Conservation (phyloP, 92 coral and sea anemone genomes). For the Chrysogorgia sp. region DNA sequence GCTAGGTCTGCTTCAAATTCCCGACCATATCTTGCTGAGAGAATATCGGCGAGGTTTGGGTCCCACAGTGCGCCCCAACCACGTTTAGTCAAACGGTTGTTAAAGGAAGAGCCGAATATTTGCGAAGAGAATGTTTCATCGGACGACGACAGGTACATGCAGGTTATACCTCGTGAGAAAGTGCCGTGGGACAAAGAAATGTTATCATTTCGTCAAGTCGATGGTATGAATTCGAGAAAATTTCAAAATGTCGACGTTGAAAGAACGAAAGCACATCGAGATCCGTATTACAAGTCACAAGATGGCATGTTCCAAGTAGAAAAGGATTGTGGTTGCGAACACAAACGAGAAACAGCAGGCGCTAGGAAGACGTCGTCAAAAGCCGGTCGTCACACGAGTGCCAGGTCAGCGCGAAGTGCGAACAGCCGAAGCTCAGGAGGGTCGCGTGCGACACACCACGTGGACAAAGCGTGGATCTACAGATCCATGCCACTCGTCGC, state of each 20-base stretch:
- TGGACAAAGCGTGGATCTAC: background rate
- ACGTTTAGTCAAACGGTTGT: background rate
- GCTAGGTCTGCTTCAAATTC: slow-evolving; percentile 18
- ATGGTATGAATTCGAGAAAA: background rate
- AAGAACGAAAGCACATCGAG: background rate
- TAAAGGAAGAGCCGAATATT: background rate
- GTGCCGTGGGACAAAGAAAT: background rate
- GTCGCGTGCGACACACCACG: background rate
- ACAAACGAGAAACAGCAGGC: no score
- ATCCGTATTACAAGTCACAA: background rate
- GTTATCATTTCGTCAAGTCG: background rate
- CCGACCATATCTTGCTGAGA: slow-evolving; percentile 29
- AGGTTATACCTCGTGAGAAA: background rate
- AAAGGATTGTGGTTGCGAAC: no score
- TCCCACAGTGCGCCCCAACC: slow-evolving; percentile 5
- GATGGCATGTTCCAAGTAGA: no score
- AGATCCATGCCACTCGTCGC: slow-evolving; percentile 8
- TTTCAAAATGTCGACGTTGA: background rate
- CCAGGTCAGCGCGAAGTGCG: background rate
- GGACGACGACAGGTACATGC: background rate
- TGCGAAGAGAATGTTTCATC: background rate
- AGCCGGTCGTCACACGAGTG: background rate
- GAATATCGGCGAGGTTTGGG: slow-evolving; percentile 1
- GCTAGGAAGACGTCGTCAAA: background rate
- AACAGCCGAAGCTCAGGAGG: slow-evolving; percentile 2